phyloP scores from a whole-genome alignment of 2,797 vertebrate species.

The Caiman crocodilus region DNA sequence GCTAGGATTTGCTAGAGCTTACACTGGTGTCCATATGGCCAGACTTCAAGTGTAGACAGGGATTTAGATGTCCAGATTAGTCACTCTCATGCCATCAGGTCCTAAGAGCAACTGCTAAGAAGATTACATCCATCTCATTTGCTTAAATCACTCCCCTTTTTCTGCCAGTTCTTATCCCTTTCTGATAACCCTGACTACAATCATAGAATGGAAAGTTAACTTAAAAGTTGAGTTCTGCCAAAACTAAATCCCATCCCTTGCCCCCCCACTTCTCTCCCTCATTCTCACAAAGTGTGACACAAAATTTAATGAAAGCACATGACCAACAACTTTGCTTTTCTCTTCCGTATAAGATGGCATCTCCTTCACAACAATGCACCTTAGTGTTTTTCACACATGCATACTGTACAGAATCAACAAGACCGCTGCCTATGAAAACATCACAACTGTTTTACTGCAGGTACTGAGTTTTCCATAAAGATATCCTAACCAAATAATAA shows the following conservation, averaged over 20 bases:
- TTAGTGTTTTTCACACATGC: background rate
- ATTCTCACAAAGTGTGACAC: background rate
- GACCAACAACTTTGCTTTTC: background rate
- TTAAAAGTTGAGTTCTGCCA: background rate
- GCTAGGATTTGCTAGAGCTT: slow-evolving; percentile 60
- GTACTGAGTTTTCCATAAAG: background rate
- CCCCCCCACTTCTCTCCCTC: background rate
- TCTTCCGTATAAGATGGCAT: background rate
- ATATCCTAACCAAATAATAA: slow-evolving; percentile 14
- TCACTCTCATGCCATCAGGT: slow-evolving; percentile 50
- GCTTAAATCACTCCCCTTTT: slow-evolving; percentile 62
- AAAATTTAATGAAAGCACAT: background rate
- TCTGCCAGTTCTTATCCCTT: slow-evolving; percentile 19
- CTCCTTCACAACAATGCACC: background rate
- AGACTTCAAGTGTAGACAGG: slow-evolving; percentile 64
- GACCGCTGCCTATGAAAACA: background rate
- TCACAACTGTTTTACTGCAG: background rate
- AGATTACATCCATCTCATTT: slow-evolving; percentile 69
- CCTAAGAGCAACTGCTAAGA: slow-evolving; percentile 57
- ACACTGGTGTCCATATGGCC: slow-evolving; percentile 68
- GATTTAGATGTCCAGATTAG: slow-evolving; percentile 73
- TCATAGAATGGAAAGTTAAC: no score
- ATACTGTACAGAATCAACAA: background rate
- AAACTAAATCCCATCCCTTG: background rate
- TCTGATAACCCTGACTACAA: slow-evolving; percentile 28